phyloP scores from a whole-genome alignment of 2,797 vertebrate genomes.

The Avahi laniger region DNA sequence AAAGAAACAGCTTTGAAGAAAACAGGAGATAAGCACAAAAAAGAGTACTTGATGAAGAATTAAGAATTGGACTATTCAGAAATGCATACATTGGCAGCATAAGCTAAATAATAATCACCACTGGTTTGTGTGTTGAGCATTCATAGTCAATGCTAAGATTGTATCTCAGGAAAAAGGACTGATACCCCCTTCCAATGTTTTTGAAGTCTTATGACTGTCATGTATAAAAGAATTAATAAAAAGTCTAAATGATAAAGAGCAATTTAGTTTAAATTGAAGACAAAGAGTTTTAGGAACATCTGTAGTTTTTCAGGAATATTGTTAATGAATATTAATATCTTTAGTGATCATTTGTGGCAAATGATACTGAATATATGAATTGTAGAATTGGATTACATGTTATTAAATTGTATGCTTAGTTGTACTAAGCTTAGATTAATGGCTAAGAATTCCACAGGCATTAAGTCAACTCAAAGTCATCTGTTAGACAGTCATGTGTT shows the following conservation, averaged over 20 bases:
- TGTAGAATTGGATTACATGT: slow-evolving; percentile 1
- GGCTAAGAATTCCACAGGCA: slow-evolving; percentile 9
- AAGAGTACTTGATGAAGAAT: background rate
- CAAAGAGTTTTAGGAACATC: background rate
- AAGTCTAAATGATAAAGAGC: background rate
- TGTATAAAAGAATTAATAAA: background rate
- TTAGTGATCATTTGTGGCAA: slow-evolving; percentile 29
- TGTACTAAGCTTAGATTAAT: slow-evolving; percentile 54
- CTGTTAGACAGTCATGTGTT: slow-evolving; percentile 56
- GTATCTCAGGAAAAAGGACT: background rate
- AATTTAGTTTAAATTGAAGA: background rate
- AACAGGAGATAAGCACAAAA: background rate
- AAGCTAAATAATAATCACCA: background rate
- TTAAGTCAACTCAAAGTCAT: slow-evolving; percentile 27
- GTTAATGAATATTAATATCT: slow-evolving; percentile 44
- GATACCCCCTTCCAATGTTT: background rate
- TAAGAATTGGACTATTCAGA: background rate
- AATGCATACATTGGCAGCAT: background rate
- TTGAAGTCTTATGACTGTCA: background rate
- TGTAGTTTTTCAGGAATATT: background rate
- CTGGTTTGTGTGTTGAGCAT: background rate
- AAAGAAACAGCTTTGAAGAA: background rate
- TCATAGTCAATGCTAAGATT: background rate
- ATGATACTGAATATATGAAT: slow-evolving; percentile 9
- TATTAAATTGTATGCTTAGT: slow-evolving; percentile 36